Percentiles rank a stretch among this genome's conserved stretches.
These are phyloP conservation scores for Aegypius monachus DNA, from an alignment of 2,113 vertebrate genomes.

Conservation along the genomic window DNA sequence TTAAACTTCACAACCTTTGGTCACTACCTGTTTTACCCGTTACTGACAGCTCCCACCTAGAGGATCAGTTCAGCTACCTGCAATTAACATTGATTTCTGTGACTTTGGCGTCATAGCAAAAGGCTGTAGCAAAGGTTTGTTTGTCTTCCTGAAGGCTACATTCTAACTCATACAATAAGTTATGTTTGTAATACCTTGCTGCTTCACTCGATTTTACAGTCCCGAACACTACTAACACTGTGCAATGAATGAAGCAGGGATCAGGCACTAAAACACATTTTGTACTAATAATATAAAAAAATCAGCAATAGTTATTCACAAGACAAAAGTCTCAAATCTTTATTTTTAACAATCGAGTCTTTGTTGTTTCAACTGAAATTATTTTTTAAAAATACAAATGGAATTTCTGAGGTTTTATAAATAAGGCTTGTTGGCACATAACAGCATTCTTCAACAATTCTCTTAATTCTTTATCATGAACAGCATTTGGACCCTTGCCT, in stretches of 20 bases:
- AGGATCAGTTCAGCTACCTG: background rate
- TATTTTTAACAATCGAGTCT: background rate
- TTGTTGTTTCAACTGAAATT: accelerated
- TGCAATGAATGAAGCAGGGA: background rate
- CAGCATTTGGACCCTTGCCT: background rate
- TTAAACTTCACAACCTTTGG: background rate
- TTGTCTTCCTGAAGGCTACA: background rate
- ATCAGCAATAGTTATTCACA: background rate
- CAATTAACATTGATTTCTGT: background rate
- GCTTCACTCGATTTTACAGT: background rate
- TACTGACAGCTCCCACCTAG: background rate
- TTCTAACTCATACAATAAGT: background rate
- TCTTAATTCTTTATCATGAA: background rate
- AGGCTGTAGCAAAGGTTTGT: background rate
- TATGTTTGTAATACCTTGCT: background rate
- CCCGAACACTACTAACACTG: background rate
- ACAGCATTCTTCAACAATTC: background rate
- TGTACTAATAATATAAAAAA: background rate
- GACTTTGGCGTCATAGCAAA: background rate
- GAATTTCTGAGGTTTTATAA: background rate
- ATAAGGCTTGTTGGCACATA: background rate
- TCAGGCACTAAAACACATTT: background rate
- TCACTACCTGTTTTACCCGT: background rate
- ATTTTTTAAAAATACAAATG: background rate
- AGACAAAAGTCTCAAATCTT: background rate